A percentile compares a stretch with the other conserved stretches of the same genome.
Conservation (phyloP, 2,113 vertebrate genomes). For the Microtus ochrogaster region DNA sequence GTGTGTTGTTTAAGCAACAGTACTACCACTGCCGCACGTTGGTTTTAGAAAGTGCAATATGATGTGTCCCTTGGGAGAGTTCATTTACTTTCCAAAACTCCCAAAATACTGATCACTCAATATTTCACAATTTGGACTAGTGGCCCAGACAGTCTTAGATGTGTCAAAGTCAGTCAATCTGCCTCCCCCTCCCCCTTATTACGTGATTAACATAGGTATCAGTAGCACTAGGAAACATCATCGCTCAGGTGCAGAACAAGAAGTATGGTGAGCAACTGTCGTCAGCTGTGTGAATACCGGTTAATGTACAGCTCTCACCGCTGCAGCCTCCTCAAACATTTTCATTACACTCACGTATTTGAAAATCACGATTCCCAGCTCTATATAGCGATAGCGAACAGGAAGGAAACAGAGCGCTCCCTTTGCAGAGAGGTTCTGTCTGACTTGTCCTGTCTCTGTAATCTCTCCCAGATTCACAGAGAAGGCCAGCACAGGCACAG, state of each 20-base stretch:
- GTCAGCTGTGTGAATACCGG: not conserved
- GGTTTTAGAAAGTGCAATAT: not conserved
- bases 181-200: not conserved
- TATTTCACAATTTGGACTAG: not conserved
- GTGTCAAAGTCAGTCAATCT: not conserved
- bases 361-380: not conserved
- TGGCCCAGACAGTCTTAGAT: not conserved
- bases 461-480: slow-evolving; percentile 41
- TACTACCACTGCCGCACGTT: not conserved
- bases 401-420: not conserved
- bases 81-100: not conserved
- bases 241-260: not conserved
- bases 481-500: not conserved
- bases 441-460: not conserved
- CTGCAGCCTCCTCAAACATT: not conserved
- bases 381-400: not conserved
- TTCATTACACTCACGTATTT: not conserved
- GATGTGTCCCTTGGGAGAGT: not conserved
- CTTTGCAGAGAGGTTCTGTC: not conserved
- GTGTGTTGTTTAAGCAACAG: not conserved
- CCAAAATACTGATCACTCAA: not conserved
- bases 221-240: not conserved
- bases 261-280: fast-evolving
- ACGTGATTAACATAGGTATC: not conserved
- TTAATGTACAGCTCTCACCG: not conserved